Percentiles rank a stretch among this genome's conserved stretches.
These are phyloP conservation scores for Notolabrus celidotus DNA, from an alignment of 2,797 vertebrate genomes.

Conservation along the genomic window DNA sequence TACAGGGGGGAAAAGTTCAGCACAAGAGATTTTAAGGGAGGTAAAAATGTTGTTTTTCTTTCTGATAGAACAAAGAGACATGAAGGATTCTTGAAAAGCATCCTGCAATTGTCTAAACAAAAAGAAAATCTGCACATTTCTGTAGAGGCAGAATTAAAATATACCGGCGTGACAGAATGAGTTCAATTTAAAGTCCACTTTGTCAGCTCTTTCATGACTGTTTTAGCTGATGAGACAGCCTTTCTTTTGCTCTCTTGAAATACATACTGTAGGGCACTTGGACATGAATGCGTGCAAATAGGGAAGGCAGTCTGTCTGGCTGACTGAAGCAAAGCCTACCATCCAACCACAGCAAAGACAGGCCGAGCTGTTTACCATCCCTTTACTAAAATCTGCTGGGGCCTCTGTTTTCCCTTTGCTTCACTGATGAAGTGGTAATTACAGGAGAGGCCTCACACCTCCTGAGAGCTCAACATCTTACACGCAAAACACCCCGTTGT, in stretches of 20 bases:
- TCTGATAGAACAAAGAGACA: not conserved
- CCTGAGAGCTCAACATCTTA: conserved; percentile 42
- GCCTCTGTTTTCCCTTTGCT: conserved; percentile 43
- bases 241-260: conserved; percentile 47
- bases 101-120: conserved; percentile 37
- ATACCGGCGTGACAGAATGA: conserved; percentile 54
- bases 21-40: not conserved
- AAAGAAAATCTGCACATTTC: conserved; percentile 2
- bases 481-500: conserved; percentile 18
- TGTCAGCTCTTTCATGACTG: conserved; percentile 44
- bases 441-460: conserved; percentile 68
- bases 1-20: not conserved
- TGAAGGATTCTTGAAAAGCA: not conserved
- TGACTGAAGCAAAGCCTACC: conserved; percentile 45
- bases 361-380: conserved; percentile 60
- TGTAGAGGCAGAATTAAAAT: conserved; percentile 13
- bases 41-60: not conserved
- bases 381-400: conserved; percentile 42
- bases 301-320: conserved; percentile 43
- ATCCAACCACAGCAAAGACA: conserved; percentile 55
- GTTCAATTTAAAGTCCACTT: conserved; percentile 44
- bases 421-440: conserved; percentile 78
- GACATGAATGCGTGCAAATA: conserved; percentile 38
- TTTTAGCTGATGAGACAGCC: conserved; percentile 38
- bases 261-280: conserved; percentile 21